Percentiles rank a stretch among this genome's conserved stretches.
Evolutionary conservation across 2,113 vertebrate species (phyloP).

Genomic region (Nerophis lumbriciformis): DNA sequence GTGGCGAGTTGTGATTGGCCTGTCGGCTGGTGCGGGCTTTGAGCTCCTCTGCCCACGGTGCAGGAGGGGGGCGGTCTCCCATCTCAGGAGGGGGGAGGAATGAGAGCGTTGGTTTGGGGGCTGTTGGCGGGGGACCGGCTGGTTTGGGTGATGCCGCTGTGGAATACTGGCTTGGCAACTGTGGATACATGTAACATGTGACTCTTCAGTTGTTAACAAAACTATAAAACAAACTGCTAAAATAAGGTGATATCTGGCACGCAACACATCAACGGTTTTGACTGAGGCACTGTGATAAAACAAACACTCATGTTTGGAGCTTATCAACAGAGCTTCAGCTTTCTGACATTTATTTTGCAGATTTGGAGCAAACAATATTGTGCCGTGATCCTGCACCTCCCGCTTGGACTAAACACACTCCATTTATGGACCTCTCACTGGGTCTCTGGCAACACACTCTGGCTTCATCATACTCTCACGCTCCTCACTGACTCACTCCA

Average conservation of each 20-base stretch:
- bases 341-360: constrained; percentile 50
- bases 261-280: constrained; percentile 6
- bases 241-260: constrained; percentile 1
- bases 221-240: background rate
- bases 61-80: constrained; percentile 71
- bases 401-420: constrained; percentile 54
- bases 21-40: constrained; percentile 68
- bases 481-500: constrained; percentile 24
- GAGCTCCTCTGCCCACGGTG: constrained; percentile 76
- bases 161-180: constrained; percentile 65
- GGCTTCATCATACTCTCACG: constrained; percentile 40
- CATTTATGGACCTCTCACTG: constrained; percentile 62
- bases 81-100: constrained; percentile 76
- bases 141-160: constrained; percentile 61
- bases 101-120: constrained; percentile 74
- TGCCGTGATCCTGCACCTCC: constrained; percentile 44
- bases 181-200: constrained; percentile 19
- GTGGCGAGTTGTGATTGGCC: constrained; percentile 48
- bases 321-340: constrained; percentile 46
- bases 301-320: constrained; percentile 39
- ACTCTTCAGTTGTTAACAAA: background rate
- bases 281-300: constrained; percentile 38
- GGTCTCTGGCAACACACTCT: constrained; percentile 44
- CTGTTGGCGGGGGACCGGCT: constrained; percentile 64
- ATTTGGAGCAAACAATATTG: constrained; percentile 46